Base-by-base conservation (phyloP, 1,140 invertebrate species). In the Ylistrum balloti region DNA sequence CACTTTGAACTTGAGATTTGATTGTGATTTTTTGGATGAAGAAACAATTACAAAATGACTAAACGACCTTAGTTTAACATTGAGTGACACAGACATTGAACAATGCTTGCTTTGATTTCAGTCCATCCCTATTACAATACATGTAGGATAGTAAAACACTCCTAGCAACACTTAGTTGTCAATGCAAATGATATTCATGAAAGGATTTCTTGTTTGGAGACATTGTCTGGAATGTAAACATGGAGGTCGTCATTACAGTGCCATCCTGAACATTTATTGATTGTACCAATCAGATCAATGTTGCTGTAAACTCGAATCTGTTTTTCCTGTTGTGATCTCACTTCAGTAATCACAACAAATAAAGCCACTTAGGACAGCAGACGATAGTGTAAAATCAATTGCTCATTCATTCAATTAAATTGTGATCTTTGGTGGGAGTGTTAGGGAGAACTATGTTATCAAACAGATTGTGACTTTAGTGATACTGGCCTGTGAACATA, bases 151-250 rank as follows among this genome's bases (percentile, higher is more conserved):
- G 5, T 28, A 74, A 22, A n/a, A 17, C n/a, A 74, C 56, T 74
- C 56, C 56, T 17, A 74, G 22, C 56, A 74, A 74, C 56, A 74
- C 56, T 74, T 74, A 28, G 5, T 74, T 74, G 56, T 74, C 56
- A 74, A 74, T 74, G 56, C 56, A 74, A 74, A 74, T 74, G 22
- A 74, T 74, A 74, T 74, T 74, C 56, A 74, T 74, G 56, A 74
- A 74, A 74, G 56, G 56, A 74, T 74, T 74, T 74, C 56, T 74
- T 74, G 56, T 74, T 74, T 74, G 56, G 56, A 20, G 56, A 74
- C 56, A 74, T 74, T 74, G 56, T 74, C 56, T 74, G n/a, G 56
- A 74, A 28, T 74, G 56, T 74, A 74, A 74, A 74, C 56, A 74
- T 74, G 56, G 56, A 74, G 56, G 17, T 5, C 56, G 56, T 74